Evolutionary conservation across 1,140 invertebrate species (phyloP), one percentile per base, ranked within the genome.

Genomic region (Hyles euphorbiae): DNA sequence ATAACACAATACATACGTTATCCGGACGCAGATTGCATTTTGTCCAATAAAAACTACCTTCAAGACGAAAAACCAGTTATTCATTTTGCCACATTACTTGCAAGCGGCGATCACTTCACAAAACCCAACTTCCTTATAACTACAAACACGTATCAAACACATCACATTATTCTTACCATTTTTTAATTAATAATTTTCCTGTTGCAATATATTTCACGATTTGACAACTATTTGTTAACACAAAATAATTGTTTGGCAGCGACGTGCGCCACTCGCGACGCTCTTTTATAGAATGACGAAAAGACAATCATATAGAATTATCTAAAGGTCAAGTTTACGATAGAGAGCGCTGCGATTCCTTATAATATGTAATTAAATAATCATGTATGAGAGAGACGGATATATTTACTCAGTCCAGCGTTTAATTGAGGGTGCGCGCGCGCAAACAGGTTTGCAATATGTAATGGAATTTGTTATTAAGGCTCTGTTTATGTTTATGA

Each of bases 321-420:
- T 67, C 59, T 50, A 68, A 74, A 80, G 80, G 80, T 82, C 77
- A 82, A 77, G 77, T 80, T 77, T 76, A 74, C 64, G 67, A 75
- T 74, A 68, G 68, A 61, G 65, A 59, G 10, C n/a, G 10, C 8
- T 44, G 40, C 8, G 36, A 40, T 40, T 40, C 36, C 8, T 40
- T 40, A 40, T 40, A 8, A 40, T 40, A 40, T 8, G 4, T 40
- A 40, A 40, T 40, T 40, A 40, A 5, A 40, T 40, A 5, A 5
- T 40, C 8, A 40, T 5, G 36, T 44, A 52, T 67, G 61, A 78
- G 50, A 58, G 70, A 66, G 74, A 80, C 49, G 40, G 34, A 7
- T 53, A 40, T 67, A 66, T 32, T 64, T 47, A 48, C 45, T 55
- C 34, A 12, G 62, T 68, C 58, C n/a, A 58, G 43, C 54, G 53